Evolutionary conservation across 2,888 invertebrate genomes (phyloP), one percentile per base, ranked within the genome.

Genomic region (Thyatira batis): DNA sequence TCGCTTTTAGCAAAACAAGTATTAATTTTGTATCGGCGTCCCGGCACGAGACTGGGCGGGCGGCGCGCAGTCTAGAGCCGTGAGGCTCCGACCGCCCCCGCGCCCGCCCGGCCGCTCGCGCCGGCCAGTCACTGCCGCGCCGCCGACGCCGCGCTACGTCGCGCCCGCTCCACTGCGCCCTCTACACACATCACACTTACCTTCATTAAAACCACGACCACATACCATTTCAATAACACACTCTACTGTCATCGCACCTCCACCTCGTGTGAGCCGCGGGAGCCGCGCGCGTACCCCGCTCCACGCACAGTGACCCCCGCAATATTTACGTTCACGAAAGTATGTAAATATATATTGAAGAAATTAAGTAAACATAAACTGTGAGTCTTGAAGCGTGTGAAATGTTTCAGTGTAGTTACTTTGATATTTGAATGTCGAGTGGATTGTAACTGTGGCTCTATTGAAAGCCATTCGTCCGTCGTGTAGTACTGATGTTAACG

Each of bases 1-100:
- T 89, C 86, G 88, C 86, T 90, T 89, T 89, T 88, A 87, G 87
- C 85, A 87, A 90, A 90, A 90, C 88, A 90, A 90, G 91, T 91
- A 91, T 91, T 91, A 91, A 91, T 90, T 89, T 89, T 89, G 89
- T 89, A 89, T 90, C 88, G 88, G 84, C 78, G 80, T 84, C 80
- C 75, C 75, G 73, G 75, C 60, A 60, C 58, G 69, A 71, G 30
- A 20, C 63, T 60, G 76, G 80, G 81, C 79, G 80, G 83, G 80
- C 83, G 87, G 85, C 86, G 85, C 84, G 85, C 87, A 84, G 82
- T 85, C 85, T 85, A 70, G 59, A n/a, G 39, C 39, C 59, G 67
- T 66, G 70, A 73, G 55, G 50, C 53, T 61, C 54, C 60, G 54
- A 61, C 58, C 55, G 55, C 52, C 50, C 50, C 55, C 50, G 51